Evolutionary conservation across 2,113 vertebrate genomes (phyloP).

Genomic region (Rhea americana): DNA sequence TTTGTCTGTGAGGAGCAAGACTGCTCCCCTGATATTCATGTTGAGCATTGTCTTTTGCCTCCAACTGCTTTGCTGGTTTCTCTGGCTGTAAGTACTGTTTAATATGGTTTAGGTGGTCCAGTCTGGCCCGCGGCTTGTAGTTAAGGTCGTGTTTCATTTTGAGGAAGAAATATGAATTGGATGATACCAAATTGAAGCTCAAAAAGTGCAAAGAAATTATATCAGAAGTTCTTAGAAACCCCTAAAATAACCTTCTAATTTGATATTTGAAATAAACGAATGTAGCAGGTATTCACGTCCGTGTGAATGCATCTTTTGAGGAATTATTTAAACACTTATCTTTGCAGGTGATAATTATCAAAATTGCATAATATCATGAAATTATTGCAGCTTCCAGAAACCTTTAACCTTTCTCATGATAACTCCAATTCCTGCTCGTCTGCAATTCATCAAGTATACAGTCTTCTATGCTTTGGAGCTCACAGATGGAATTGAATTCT

Average conservation of each 20-base stretch:
- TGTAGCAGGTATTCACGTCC: background rate
- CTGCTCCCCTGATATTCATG: background rate
- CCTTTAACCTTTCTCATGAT: background rate
- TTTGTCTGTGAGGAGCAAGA: background rate
- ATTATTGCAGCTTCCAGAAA: background rate
- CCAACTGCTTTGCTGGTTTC: background rate
- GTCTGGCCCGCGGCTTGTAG: background rate
- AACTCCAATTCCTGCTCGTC: background rate
- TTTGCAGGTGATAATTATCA: background rate
- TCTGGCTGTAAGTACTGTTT: background rate
- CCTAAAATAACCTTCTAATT: background rate
- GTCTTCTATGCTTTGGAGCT: background rate
- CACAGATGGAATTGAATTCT: slow-evolving; percentile 41
- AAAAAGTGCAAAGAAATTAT: background rate
- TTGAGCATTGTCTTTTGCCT: background rate
- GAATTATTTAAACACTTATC: background rate
- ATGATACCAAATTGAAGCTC: background rate
- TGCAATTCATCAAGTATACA: slow-evolving; percentile 1
- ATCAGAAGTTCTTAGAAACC: background rate
- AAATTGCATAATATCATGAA: background rate
- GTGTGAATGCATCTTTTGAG: background rate
- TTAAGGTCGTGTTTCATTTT: background rate
- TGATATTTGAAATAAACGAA: background rate
- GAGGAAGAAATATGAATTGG: background rate
- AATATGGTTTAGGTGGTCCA: background rate